These are phyloP conservation scores for Glaucidium brasilianum DNA, from an alignment of 2,113 vertebrate genomes.

Conservation along the genomic window DNA sequence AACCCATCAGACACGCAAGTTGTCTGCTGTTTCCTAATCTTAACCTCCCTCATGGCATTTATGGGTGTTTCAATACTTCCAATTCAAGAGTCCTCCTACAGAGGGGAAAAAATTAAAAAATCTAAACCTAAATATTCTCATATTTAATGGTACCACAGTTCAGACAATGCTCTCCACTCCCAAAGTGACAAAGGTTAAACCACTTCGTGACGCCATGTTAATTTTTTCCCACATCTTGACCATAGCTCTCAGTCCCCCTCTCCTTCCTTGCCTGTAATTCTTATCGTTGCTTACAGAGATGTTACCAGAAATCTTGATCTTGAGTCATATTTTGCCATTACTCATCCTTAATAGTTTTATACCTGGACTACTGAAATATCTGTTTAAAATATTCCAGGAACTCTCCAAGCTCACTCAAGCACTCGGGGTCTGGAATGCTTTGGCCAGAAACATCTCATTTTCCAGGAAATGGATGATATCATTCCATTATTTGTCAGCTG, in stretches of 20 bases:
- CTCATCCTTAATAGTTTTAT: conserved; percentile 23
- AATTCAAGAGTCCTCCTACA: not conserved
- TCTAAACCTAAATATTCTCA: not conserved
- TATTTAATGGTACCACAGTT: not conserved
- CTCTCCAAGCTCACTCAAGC: conserved; percentile 5
- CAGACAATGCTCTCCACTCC: not conserved
- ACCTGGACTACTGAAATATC: conserved; percentile 37
- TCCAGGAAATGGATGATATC: conserved; percentile 65
- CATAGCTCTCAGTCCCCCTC: not conserved
- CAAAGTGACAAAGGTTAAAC: not conserved
- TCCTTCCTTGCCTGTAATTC: not conserved
- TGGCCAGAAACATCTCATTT: conserved; percentile 24
- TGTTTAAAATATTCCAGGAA: conserved; percentile 12
- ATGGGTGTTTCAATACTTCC: not conserved
- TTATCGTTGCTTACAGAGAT: not conserved
- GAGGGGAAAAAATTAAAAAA: not conserved
- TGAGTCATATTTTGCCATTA: conserved; percentile 20
- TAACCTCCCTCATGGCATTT: not conserved
- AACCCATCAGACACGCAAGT: accelerated
- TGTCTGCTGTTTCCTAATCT: not conserved
- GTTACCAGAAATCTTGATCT: not conserved
- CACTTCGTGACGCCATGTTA: not conserved
- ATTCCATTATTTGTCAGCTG: conserved; percentile 52
- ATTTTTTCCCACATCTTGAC: not conserved
- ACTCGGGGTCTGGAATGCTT: not conserved